Evolutionary conservation across 2,797 vertebrate species (phyloP), one percentile per base, ranked within the genome.

Genomic region (Anguilla pacifica): DNA sequence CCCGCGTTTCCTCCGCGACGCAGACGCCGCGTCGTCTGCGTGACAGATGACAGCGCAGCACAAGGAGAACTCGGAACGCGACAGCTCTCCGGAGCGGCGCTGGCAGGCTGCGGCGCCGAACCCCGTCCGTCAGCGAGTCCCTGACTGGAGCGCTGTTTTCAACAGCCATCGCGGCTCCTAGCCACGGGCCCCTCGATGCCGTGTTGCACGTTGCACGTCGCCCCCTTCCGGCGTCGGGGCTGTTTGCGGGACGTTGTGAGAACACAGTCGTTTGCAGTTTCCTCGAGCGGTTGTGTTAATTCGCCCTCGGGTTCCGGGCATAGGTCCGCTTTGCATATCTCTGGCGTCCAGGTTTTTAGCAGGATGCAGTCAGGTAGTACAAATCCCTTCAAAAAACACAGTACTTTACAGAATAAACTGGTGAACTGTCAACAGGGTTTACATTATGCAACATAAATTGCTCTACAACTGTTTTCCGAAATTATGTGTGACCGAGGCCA

Each of bases 381-480:
- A 87, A 85, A 83, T 86, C 83, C 13, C 51, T n/a, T 81, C 6
- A 81, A 46, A 79, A 35, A 77, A 81, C 5, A 81, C 17, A 79
- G 74, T 3, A 81, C 70, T 6, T 43, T 6, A 81, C 72, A 70
- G 64, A 70, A 70, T 70, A 70, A 22, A 22, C 49, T 22, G 19
- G 9, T 39, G 7, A 81, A 49, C 77, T 81, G 15, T 46, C 77
- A 46, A 81, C 6, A 92, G 90, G 93, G 91, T 19, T 5, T 90
- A 91, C 90, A 94, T 93, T 91, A 85, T 88, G 82, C 83, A 94
- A 93, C 94, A 94, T 94, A 90, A 94, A 93, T 92, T 89, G 82
- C 86, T 81, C 91, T 88, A 90, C 89, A 77, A 90, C 92, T 92
- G 89, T 89, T 90, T 92, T 90, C 88, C 91, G 88, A 84, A 90